A percentile compares a stretch with the other conserved stretches of the same genome.
Evolutionary conservation across 1,140 invertebrate species (phyloP).

Genomic region (Cherax destructor): DNA sequence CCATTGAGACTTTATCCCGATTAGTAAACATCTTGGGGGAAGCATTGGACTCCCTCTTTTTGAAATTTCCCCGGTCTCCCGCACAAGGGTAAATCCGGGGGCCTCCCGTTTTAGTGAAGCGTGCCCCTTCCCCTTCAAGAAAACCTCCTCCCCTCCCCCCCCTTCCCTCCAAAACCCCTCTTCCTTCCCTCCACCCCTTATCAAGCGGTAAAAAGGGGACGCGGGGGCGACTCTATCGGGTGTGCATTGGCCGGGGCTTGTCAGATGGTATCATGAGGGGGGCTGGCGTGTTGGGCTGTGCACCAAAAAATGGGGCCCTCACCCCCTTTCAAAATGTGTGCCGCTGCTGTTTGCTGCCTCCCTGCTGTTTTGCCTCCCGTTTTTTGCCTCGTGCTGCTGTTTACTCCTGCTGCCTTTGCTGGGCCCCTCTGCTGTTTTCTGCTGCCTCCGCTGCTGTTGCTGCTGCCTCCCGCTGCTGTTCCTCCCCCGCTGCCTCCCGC

Average conservation of each 20-base stretch:
- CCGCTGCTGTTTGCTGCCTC: neutral
- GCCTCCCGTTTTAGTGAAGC: neutral
- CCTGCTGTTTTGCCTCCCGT: neutral
- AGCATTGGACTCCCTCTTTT: neutral
- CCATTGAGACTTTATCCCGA: neutral
- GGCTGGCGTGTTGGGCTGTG: neutral
- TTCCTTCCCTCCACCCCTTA: neutral
- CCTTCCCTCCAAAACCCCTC: neutral
- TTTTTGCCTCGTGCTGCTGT: neutral
- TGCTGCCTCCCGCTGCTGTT: neutral
- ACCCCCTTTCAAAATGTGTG: too few relatives aligned
- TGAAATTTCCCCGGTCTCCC: neutral
- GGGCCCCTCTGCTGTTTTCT: too few relatives aligned
- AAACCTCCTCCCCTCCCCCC: neutral
- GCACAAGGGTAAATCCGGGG: neutral
- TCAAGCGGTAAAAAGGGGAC: neutral
- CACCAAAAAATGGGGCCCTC: constrained; percentile 8
- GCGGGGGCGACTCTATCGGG: constrained; percentile 35
- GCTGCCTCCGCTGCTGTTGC: neutral
- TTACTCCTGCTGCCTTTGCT: constrained; percentile 8
- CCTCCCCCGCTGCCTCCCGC: neutral
- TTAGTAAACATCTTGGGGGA: too few relatives aligned
- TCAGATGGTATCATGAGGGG: constrained; percentile 33
- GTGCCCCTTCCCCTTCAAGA: neutral
- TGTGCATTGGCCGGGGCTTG: constrained; percentile 48